Evolutionary conservation across 2,888 invertebrate species (phyloP), one percentile per base, ranked within the genome.

Genomic region (Tholera decimalis): DNA sequence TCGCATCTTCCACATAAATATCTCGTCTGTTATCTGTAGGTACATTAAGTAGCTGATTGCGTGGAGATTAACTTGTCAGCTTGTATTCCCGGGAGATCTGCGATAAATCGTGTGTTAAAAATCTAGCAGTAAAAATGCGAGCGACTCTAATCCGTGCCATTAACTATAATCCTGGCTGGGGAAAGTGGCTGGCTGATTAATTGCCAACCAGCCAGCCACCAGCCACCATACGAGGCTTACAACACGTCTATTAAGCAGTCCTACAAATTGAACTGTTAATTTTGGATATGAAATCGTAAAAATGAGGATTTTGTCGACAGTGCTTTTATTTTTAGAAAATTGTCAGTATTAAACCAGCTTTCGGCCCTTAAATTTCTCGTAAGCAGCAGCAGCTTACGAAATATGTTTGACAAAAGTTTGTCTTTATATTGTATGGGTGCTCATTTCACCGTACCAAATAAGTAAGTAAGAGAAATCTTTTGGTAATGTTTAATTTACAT

Each of bases 151-250:
- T 88, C 89, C 87, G 60, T 64, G 80, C 88, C 87, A 89, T 90
- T 89, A 87, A 82, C 86, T 87, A 85, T 89, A 90, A 90, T 89
- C 88, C 88, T 35, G 58, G 60, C 43, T 59, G 60, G 78, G 85
- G 84, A 85, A 83, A 88, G 88, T 88, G 89, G 85, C 85, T 77
- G 84, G 9, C 84, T 91, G 90, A 91, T 91, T 90, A 91, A 90
- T 91, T 85, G 88, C 47, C 39, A 68, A 24, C 58, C 39, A 57
- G 33, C 46, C 47, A 35, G 59, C 60, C 55, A 65, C 65, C 56
- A 64, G 54, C 65, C 61, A 44, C 65, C 51, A 50, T 61, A 46
- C 65, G 44, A 65, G 66, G 65, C 64, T 66, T 77, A 67, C 28
- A 47, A 66, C 49, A 46, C 74, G 61, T 56, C 46, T 71, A 72